Base-by-base conservation (phyloP, 92 coral and sea anemone species). In the Plumapathes pennacea region DNA sequence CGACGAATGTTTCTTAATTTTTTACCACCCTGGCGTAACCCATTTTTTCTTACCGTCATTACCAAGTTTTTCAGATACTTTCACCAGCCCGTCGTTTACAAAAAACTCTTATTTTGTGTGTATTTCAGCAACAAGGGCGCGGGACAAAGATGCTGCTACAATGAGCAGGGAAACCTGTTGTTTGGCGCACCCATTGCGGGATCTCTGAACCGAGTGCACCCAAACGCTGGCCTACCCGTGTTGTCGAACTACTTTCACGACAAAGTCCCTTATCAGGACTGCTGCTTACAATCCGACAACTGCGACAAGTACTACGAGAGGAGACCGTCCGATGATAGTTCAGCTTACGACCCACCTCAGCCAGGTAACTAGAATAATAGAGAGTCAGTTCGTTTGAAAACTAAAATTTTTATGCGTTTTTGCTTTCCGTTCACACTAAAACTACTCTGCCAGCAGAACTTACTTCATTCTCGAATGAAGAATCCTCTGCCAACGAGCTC, bases 91-190 rank as follows among this genome's bases (percentile, higher is more conserved):
- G 23, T 50, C 3, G 3, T 42, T 6, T 28, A 3, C 3, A 14
- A 20, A 29, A 10, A 14, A 11, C 2, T 10, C 27, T 46, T 57
- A 7, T 4, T n/a, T 10, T 3, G n/a, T 1, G 46, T 65, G 3
- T 2, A 13, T n/a, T 7, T 25, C 33, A 89, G 92, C 57, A 39
- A 30, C 10, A 72, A 38, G 18, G 89, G 89, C 18, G 89, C 86
- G 10, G 97, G 86, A 5, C 86, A 77, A 18, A 94, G 85, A 64
- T 85, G 97, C 42, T 90, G 97, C 56, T 90, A 86, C 49, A 86
- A 83, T 39, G 23, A 25, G 22, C 42, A 62, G 60, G 97, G 97
- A 3, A 69, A 71, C 59, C 70, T 90, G 30, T 60, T 90, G 75
- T 59, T 90, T 22, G 84, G 88, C 13, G 72, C 81, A 44, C 74